phyloP scores from a whole-genome alignment of 2,888 invertebrate genomes.

The Cephus nigrinus region DNA sequence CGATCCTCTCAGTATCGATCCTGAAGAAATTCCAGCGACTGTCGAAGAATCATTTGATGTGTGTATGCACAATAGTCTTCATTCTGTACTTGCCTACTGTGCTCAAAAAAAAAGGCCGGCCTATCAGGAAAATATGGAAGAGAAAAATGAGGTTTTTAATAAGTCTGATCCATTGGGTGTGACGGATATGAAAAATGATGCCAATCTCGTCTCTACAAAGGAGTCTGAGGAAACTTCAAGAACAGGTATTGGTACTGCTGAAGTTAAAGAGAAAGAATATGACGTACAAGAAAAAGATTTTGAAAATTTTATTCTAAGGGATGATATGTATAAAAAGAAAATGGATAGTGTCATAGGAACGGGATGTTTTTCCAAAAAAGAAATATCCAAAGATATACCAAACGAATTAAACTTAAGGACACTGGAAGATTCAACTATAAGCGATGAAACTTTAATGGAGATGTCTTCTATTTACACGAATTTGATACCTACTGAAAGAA shows the following conservation, averaged over 20 bases:
- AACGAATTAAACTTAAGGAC: constrained; percentile 27
- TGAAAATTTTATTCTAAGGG: not conserved
- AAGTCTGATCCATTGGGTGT: not conserved
- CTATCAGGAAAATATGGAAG: constrained; percentile 34
- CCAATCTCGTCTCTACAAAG: not conserved
- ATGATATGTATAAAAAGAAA: not conserved
- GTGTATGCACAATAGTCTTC: constrained; percentile 53
- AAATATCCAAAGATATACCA: constrained; percentile 4
- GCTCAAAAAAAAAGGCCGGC: constrained; percentile 40
- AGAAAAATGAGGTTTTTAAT: constrained; percentile 9
- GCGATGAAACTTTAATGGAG: constrained; percentile 44
- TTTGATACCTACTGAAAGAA: constrained; percentile 24
- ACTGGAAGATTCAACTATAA: constrained; percentile 34
- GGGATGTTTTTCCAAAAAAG: not conserved
- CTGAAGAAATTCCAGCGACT: not conserved
- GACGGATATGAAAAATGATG: not conserved
- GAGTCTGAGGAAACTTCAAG: not conserved
- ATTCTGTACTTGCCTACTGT: constrained; percentile 52
- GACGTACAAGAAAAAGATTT: not conserved
- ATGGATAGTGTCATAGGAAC: not conserved
- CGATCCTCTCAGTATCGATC: not conserved
- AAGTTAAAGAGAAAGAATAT: not conserved
- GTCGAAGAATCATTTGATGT: constrained; percentile 34
- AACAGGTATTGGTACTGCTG: not conserved
- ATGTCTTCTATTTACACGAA: constrained; percentile 48